Evolutionary conservation across 1,140 invertebrate genomes (phyloP), one percentile per base, ranked within the genome.

Genomic region (Microvelia longipes): DNA sequence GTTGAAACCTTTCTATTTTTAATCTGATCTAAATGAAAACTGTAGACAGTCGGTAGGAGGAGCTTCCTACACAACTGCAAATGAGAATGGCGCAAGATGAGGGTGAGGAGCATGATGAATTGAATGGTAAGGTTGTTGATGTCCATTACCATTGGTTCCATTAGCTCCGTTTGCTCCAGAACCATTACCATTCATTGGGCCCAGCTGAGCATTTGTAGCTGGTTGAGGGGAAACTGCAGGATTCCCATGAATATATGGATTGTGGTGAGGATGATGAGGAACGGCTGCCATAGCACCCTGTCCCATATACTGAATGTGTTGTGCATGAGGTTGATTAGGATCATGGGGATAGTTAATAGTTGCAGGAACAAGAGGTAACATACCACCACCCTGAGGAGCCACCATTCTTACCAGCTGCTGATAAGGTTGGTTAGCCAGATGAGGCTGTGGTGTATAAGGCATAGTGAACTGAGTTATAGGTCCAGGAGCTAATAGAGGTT

Each of bases 401-500:
- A 78, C 76, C 74, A 87, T 83, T 68, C 85, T 81, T 68, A 86
- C 80, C 78, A 84, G 81, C 72, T 75, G 75, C 68, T 75, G 75
- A 69, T 77, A 76, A 5, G 80, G 81, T 68, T 82, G 80, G 61
- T 78, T 78, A 61, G 77, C 75, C 30, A 79, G 76, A 71, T 80
- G 80, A n/a, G 75, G 73, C 73, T 76, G 77, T 0, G 76, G 73
- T 19, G 70, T 67, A 71, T 78, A 78, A 67, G 75, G 76, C 30
- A 75, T 65, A 28, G 75, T 72, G 68, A 78, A 78, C 69, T 75
- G 75, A 26, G 75, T 70, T 68, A 82, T 77, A 11, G 80, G 88
- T 2, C 86, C 88, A 14, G 90, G 85, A 30, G 90, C 87, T 73
- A 93, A 80, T 67, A 94, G 80, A 2, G 91, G 91, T 77, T 92